These are phyloP conservation scores for Microcaecilia unicolor DNA, from an alignment of 2,797 vertebrate species.

Conservation along the genomic window DNA sequence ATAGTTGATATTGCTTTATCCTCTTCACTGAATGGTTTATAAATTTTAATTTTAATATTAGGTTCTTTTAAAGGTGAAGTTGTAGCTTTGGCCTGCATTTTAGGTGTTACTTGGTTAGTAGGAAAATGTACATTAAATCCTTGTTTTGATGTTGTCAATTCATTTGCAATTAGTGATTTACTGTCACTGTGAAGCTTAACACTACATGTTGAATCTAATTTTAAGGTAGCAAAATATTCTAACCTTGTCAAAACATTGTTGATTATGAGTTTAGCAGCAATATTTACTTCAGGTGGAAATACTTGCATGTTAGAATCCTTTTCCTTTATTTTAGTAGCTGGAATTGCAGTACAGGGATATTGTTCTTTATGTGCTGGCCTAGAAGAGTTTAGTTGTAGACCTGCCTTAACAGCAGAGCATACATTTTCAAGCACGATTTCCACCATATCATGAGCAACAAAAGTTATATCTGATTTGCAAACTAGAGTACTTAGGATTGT, in stretches of 20 bases:
- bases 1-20: neutral
- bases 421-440: conserved; percentile 21
- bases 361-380: neutral
- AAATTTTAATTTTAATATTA: neutral
- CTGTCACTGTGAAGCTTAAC: neutral
- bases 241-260: conserved; percentile 13
- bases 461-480: conserved; percentile 21
- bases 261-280: conserved; percentile 11
- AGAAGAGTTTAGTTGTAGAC: neutral
- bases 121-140: neutral
- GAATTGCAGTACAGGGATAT: neutral
- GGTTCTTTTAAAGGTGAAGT: neutral
- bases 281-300: conserved; percentile 3
- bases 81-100: neutral
- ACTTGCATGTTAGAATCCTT: neutral
- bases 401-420: neutral
- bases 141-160: conserved; percentile 1
- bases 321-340: neutral
- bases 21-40: neutral
- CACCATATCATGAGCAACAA: conserved; percentile 17
- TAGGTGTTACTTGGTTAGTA: conserved; percentile 3
- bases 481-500: conserved; percentile 1
- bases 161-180: neutral
- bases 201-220: conserved; percentile 9
- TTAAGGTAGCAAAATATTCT: conserved; percentile 23